Evolutionary conservation across 2,888 invertebrate species (phyloP), one percentile per base, ranked within the genome.

Genomic region (Drosophila suboccidentalis): DNA sequence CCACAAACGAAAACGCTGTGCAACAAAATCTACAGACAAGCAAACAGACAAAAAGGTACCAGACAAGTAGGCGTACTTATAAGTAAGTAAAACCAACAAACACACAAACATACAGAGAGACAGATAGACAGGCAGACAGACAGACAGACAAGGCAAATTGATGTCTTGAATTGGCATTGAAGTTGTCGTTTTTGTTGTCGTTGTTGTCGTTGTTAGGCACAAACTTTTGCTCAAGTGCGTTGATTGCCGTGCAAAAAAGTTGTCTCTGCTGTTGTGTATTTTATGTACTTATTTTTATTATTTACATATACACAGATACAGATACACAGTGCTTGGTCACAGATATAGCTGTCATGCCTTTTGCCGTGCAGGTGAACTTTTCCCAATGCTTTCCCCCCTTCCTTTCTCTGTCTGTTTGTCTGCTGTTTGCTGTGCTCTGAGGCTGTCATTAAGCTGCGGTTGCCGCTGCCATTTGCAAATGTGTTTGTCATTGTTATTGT

Each of bases 231-330:
- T 82, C 80, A 86, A 86, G 82, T 84, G 84, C 86, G 88, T 82
- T 86, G 87, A 86, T 86, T 86, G 89, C 82, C 84, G 80, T 84
- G 82, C 78, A 82, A 87, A 82, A 78, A 82, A 88, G 87, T 88
- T 88, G 67, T 43, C 53, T 50, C 51, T 39, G 36, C 41, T 63
- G 61, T 26, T 26, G 26, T 61, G 43, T 51, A 61, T 51, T 62
- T 66, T 43, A 58, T 71, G 50, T 65, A 47, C 60, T 81, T 64
- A 64, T 64, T 64, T 69, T 74, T 80, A 80, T 82, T 79, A 84
- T 82, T 79, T 84, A 79, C 79, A 65, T 39, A 58, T 44, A 46
- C 22, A 34, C 29, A 50, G 32, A 62, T 26, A 69, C 43, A 29
- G 29, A 29, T 26, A 26, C 29, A 47, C 29, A 47, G 11, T 39